Conservation (phyloP, 2,888 invertebrate genomes). For the Rhagophthalmus giganteus region DNA sequence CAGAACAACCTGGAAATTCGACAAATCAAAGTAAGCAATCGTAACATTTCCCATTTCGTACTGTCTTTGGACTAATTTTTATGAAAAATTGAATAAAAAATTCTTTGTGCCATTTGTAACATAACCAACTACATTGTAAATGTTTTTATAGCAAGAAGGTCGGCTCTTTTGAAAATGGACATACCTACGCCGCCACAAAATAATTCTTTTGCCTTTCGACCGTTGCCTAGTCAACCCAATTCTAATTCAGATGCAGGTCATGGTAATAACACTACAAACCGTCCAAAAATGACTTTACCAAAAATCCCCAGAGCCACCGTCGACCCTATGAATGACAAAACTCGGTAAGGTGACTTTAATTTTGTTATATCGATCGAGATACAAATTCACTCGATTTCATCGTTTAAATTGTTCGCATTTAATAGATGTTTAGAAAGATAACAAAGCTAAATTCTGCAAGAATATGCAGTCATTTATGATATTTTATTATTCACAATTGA, state of each 20-base stretch:
- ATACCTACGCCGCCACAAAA: constrained; percentile 33
- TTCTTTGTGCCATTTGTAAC: too few relatives aligned
- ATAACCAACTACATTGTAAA: neutral
- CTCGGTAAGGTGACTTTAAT: constrained; percentile 41
- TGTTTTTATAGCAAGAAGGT: constrained; percentile 24
- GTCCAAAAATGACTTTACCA: constrained; percentile 53
- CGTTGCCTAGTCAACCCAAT: constrained; percentile 39
- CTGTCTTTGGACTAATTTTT: too few relatives aligned
- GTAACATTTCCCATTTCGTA: too few relatives aligned
- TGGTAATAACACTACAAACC: constrained; percentile 38
- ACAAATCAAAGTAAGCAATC: constrained; percentile 61
- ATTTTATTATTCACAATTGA: too few relatives aligned
- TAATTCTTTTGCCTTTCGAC: constrained; percentile 43
- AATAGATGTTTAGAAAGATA: too few relatives aligned
- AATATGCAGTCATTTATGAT: too few relatives aligned
- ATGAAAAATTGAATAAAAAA: too few relatives aligned
- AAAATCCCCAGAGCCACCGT: constrained; percentile 44
- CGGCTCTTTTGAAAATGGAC: constrained; percentile 27
- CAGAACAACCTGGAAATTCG: constrained; percentile 73
- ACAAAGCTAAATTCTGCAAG: too few relatives aligned
- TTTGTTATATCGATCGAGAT: neutral
- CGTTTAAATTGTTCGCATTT: neutral
- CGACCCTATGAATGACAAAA: constrained; percentile 47
- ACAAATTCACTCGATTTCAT: neutral
- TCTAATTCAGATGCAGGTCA: constrained; percentile 29